Conservation (phyloP, 2,113 vertebrate genomes). For the Bambusicola thoracicus region DNA sequence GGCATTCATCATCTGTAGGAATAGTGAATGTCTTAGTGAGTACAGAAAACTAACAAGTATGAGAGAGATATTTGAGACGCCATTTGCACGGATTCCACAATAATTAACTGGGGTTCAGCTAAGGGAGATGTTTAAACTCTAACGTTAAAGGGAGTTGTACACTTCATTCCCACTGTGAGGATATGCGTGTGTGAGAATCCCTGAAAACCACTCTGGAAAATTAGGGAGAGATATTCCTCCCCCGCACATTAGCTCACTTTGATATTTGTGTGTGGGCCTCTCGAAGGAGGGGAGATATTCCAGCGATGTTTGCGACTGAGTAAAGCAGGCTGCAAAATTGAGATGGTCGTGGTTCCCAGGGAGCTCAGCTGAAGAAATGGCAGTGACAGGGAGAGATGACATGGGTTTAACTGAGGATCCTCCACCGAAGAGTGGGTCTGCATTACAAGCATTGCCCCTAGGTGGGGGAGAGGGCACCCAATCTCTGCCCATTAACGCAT, state of each 20-base stretch:
- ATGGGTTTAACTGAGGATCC: background rate
- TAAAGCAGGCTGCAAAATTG: background rate
- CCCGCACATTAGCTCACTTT: background rate
- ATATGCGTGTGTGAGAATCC: background rate
- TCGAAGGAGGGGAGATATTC: background rate
- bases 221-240: conserved; percentile 39
- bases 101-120: background rate
- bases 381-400: background rate
- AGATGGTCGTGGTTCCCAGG: background rate
- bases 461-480: rapidly evolving
- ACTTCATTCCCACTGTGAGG: background rate
- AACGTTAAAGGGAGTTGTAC: background rate
- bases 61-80: background rate
- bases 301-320: background rate
- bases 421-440: background rate
- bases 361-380: background rate
- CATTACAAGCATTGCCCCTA: background rate
- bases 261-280: background rate
- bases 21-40: background rate
- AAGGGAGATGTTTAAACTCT: background rate
- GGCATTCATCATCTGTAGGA: background rate
- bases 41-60: background rate
- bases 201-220: conserved; percentile 17
- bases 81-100: background rate
- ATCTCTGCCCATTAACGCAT: background rate